Conservation (phyloP, 1,140 invertebrate genomes). For the Atopsyche davidsoni region DNA sequence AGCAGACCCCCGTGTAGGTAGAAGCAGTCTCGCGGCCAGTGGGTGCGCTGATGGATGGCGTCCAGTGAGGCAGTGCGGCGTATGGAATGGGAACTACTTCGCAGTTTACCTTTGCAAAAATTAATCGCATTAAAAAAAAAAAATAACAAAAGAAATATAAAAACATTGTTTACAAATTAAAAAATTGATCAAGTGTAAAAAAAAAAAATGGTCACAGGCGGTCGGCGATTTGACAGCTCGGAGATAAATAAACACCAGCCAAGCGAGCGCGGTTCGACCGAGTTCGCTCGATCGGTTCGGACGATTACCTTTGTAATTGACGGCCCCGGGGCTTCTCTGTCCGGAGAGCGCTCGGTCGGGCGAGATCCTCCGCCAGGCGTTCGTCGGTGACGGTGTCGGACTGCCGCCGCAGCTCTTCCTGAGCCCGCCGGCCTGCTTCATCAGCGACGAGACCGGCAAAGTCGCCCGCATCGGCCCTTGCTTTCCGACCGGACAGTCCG, state of each 20-base stretch:
- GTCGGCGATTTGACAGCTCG: not conserved
- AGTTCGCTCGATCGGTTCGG: not conserved
- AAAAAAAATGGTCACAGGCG: not conserved
- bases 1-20: slow-evolving; percentile 58
- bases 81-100: slow-evolving; percentile 57
- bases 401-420: slow-evolving; percentile 58
- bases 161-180: too few relatives aligned
- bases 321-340: slow-evolving; percentile 63
- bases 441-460: slow-evolving; percentile 62
- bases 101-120: slow-evolving; percentile 55
- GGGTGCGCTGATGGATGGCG: slow-evolving; percentile 68
- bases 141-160: not conserved
- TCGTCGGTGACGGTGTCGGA: slow-evolving; percentile 58
- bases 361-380: slow-evolving; percentile 57
- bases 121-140: slow-evolving; percentile 7
- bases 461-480: slow-evolving; percentile 68
- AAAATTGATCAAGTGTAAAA: not conserved
- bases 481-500: slow-evolving; percentile 59
- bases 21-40: slow-evolving; percentile 66
- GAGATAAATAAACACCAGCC: too few relatives aligned
- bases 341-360: slow-evolving; percentile 62
- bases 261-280: too few relatives aligned
- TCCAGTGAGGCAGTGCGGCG: slow-evolving; percentile 70
- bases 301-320: slow-evolving; percentile 60
- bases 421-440: slow-evolving; percentile 55